A percentile compares a stretch with the other conserved stretches of the same genome.
Evolutionary conservation across 2,888 invertebrate species (phyloP).

Genomic region (Dolomedes plantarius): DNA sequence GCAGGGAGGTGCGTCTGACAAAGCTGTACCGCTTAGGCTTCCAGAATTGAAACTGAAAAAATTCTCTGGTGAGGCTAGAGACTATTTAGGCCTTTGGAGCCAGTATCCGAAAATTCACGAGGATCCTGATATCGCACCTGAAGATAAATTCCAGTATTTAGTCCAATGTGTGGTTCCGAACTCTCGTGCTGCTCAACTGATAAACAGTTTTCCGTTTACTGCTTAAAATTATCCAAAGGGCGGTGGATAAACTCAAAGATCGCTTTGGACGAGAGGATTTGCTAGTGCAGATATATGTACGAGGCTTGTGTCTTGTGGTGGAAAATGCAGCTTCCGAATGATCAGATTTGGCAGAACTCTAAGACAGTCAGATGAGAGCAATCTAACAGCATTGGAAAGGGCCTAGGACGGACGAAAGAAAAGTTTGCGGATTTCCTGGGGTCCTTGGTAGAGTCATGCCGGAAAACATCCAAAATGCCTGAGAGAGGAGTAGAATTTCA

Average conservation of each 20-base stretch:
- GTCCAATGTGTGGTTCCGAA: not conserved
- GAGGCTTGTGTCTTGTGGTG: not conserved
- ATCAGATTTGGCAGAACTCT: not conserved
- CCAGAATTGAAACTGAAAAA: constrained; percentile 10
- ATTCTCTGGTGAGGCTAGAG: not conserved
- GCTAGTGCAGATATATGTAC: not conserved
- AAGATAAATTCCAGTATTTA: constrained; percentile 12
- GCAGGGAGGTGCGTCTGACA: too few relatives aligned
- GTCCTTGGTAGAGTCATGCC: not conserved
- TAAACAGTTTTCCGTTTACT: not conserved
- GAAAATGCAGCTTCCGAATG: not conserved
- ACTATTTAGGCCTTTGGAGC: not conserved
- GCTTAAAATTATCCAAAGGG: not conserved
- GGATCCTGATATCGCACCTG: not conserved
- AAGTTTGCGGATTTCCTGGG: not conserved
- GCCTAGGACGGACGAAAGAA: not conserved
- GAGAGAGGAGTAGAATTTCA: not conserved
- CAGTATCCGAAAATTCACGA: not conserved
- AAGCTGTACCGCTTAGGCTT: too few relatives aligned
- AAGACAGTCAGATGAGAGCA: not conserved
- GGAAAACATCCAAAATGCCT: not conserved
- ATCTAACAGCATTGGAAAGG: not conserved
- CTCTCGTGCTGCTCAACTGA: constrained; percentile 13
- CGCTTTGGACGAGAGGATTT: not conserved
- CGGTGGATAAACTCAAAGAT: not conserved